Base-by-base conservation (phyloP, 2,113 vertebrate genomes). In the Irena cyanogastra region DNA sequence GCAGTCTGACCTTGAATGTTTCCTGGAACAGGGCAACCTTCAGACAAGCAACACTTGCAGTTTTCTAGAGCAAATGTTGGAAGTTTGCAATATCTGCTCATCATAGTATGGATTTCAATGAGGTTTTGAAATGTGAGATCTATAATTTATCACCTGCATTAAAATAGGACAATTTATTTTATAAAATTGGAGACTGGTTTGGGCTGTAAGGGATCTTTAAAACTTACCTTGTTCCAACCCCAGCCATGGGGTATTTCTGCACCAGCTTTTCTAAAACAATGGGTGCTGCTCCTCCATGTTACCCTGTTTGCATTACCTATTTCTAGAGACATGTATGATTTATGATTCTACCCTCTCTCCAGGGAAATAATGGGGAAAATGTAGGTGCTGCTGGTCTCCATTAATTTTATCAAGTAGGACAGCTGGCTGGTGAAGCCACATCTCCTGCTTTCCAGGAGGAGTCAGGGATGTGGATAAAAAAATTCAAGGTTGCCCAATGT, bases 11-110 rank as follows among this genome's bases (percentile, higher is more conserved):
- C n/a, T n/a, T n/a, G n/a, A n/a, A n/a, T n/a, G n/a, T n/a, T n/a
- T n/a, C n/a, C n/a, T n/a, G n/a, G n/a, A n/a, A n/a, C n/a, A n/a
- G n/a, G n/a, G n/a, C n/a, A n/a, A 2, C 31, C 77, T 39, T 13
- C 65, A 60, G 52, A 16, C 2, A 2, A 61, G 60, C 31, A 49
- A 31, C 0, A 0, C 14, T n/a, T 10, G 14, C 6, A 13, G 33
- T 6, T 56, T 44, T 44, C 68, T 37, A 61, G 65, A 71, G 60
- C 27, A 87, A 45, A 42, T 7, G 21, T 2, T 26, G 30, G 44
- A 59, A 60, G 16, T n/a, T 68, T 42, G 24, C 23, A n/a, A 10
- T 17, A 41, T 12, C 30, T 82, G 33, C 33, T 76, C 13, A 4
- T 68, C 56, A 4, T 24, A 52, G 44, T 26, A 5, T 9, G 18